These are phyloP conservation scores for Altica lythri DNA, from an alignment of 2,888 invertebrate genomes.

Conservation along the genomic window DNA sequence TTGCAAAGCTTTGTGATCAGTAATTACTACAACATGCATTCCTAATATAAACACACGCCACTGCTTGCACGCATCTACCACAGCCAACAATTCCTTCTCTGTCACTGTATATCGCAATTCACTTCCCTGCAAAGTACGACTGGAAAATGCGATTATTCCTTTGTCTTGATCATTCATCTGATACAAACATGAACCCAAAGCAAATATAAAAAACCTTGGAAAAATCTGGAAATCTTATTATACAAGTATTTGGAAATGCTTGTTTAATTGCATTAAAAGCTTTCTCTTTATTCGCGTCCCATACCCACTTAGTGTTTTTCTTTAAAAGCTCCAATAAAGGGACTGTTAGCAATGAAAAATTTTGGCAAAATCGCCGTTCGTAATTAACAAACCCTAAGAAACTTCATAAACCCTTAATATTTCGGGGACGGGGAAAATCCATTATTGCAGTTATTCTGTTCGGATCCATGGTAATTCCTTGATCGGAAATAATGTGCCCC, in stretches of 20 bases:
- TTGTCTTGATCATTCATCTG: conserved; percentile 11
- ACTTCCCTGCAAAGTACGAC: conserved; percentile 21
- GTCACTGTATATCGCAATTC: conserved; percentile 14
- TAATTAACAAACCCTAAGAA: conserved; percentile 4
- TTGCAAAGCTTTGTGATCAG: conserved; percentile 28
- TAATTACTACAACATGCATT: conserved; percentile 13
- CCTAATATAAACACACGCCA: conserved; percentile 28
- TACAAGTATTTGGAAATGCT: background rate
- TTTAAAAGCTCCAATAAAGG: conserved; percentile 14
- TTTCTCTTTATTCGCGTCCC: conserved; percentile 15
- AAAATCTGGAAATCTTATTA: conserved; percentile 13
- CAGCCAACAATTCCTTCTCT: conserved; percentile 25
- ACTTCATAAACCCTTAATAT: background rate
- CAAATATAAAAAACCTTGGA: conserved; percentile 12
- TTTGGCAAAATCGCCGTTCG: conserved; percentile 3
- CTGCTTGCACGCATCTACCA: conserved; percentile 15
- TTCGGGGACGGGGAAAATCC: background rate
- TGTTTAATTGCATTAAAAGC: conserved; percentile 21
- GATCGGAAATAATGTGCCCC: background rate
- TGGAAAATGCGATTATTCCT: conserved; percentile 26
- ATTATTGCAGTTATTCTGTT: background rate
- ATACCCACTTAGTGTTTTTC: conserved; percentile 22
- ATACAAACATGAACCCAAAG: conserved; percentile 15
- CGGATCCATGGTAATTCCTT: background rate
- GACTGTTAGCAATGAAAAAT: conserved; percentile 8